Evolutionary conservation across 1,140 invertebrate species (phyloP).

Genomic region (Orius insidiosus): DNA sequence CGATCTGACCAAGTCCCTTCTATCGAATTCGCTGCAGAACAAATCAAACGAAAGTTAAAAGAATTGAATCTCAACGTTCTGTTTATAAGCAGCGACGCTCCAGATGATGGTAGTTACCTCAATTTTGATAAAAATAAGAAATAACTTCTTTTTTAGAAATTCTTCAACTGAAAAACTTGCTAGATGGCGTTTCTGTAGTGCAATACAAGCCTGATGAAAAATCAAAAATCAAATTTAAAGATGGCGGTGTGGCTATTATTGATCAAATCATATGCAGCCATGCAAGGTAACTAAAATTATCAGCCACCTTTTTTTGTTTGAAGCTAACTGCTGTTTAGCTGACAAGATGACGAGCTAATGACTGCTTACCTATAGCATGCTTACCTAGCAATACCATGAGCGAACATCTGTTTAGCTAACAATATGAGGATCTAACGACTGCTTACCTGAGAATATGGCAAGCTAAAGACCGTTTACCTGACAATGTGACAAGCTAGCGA

Average conservation of each 20-base stretch:
- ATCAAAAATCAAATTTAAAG: slow-evolving; percentile 38
- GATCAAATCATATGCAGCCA: slow-evolving; percentile 91
- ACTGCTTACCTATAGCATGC: no score
- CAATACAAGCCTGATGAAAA: slow-evolving; percentile 30
- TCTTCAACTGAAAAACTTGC: slow-evolving; percentile 27
- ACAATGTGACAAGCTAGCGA: no score
- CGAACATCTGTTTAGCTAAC: no score
- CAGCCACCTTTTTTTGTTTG: slow-evolving; percentile 9
- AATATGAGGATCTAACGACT: no score
- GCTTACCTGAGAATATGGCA: no score
- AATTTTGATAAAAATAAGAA: neutral
- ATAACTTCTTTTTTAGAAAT: slow-evolving; percentile 29
- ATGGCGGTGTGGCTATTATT: slow-evolving; percentile 83
- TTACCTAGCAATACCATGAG: no score
- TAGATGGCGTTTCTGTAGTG: slow-evolving; percentile 30
- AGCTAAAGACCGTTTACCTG: no score
- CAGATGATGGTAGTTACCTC: slow-evolving; percentile 25
- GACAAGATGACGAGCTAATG: no score
- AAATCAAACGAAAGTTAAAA: slow-evolving; percentile 43
- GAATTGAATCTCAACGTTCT: slow-evolving; percentile 40
- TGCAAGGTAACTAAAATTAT: slow-evolving; percentile 35
- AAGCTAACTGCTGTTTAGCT: no score
- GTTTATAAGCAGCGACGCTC: slow-evolving; percentile 72
- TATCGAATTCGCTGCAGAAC: slow-evolving; percentile 46
- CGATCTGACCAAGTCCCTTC: slow-evolving; percentile 50